Evolutionary conservation across 1,140 invertebrate genomes (phyloP), one percentile per base, ranked within the genome.

Genomic region (Drosophila repleta): DNA sequence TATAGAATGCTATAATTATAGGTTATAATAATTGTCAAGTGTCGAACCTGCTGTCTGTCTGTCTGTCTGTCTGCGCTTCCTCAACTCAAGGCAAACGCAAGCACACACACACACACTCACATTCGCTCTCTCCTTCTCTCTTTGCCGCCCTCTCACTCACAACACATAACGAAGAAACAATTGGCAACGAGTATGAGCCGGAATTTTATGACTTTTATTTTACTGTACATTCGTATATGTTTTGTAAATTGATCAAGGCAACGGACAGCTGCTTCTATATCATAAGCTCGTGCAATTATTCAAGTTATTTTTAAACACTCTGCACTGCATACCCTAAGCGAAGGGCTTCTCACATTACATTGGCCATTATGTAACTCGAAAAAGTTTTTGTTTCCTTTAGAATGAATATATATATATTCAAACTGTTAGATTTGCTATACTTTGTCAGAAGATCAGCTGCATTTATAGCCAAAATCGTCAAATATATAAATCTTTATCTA

Each of bases 1-100:
- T 56, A 79, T 51, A 71, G 39, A 52, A 76, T 82, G 79, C 55
- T 63, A 74, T 83, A 83, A 83, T 83, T 83, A 83, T 83, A 72
- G 79, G 79, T 78, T 57, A 61, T 75, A 83, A 83, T 83, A 79
- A 83, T 81, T 70, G 65, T 75, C 72, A 71, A 63, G 57, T 56
- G 56, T 72, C 39, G 32, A 15, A 48, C 49, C 21, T 48, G 32
- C 32, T 63, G 67, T 55, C 43, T 29, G 15, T 46, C 32, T 63
- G 67, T 55, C 43, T 29, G 15, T 46, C 21, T 15, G 66, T 61
- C 62, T 61, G 74, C 45, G 74, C 74, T 82, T 78, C 79, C 79
- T 82, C 74, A 61, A 73, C 74, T 62, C 74, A 74, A 60, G 29
- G 41, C 60, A 60, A 37, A 6, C 26, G 5, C 26, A 29, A 6